Evolutionary conservation across 2,797 vertebrate species (phyloP), one percentile per base, ranked within the genome.

Genomic region (Mergus octosetaceus): DNA sequence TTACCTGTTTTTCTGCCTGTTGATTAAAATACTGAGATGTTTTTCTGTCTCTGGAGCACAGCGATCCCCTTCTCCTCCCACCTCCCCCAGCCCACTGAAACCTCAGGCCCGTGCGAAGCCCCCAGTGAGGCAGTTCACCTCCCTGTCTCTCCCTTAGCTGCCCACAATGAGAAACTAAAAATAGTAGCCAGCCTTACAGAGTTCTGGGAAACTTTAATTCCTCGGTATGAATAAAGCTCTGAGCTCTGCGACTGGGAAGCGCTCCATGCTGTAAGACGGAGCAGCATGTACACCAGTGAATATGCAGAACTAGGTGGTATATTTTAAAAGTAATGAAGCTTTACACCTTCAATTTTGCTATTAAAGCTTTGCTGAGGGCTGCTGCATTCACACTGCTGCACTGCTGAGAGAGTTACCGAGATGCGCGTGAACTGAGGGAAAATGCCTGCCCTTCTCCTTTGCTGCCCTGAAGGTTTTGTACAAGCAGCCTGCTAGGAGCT

Each of bases 291-390:
- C 57, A 86, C 21, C 56, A 92, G 58, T n/a, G 80, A 88, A 94
- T 57, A 76, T 85, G 74, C 53, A 82, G 87, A 85, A 68, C 64
- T 84, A 24, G 56, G 64, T 73, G 86, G 83, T 88, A 65, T 87
- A 90, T 95, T 96, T 93, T 88, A 90, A 90, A 97, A 87, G 91
- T 82, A 96, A 94, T 86, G 94, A 93, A 88, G 89, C 89, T 94
- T 97, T 76, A 82, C 91, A 93, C 76, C 43, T 94, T 92, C 73
- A 66, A 36, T 84, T 88, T 80, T 89, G 58, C 85, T 93, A 88
- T 87, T 94, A 91, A 94, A 91, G 53, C 87, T 79, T 90, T 85
- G 74, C 85, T 5, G 87, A 86, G 83, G 85, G 94, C 94, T 88
- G 66, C 58, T 88, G 70, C 51, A 91, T 73, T 94, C 87, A 86